Conservation (phyloP, 2,888 invertebrate genomes). For the Meloe dianella region DNA sequence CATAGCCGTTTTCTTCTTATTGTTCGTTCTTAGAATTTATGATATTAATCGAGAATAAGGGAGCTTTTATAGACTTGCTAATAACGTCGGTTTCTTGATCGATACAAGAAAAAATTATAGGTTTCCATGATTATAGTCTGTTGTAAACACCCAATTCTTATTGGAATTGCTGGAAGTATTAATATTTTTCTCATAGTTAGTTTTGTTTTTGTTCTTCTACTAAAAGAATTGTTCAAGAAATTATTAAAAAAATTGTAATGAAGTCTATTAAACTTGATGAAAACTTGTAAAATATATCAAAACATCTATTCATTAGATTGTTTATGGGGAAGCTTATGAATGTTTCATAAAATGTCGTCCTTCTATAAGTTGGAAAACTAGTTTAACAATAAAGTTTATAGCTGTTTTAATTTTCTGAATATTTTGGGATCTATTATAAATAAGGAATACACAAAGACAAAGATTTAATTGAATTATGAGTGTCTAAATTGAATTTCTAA, state of each 20-base stretch:
- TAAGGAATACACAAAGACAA: neutral
- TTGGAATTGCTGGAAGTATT: neutral
- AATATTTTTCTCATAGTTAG: neutral
- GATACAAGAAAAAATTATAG: slow-evolving; percentile 5
- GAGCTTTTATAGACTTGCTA: slow-evolving; percentile 1
- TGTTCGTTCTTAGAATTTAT: neutral
- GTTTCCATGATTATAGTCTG: slow-evolving; percentile 5
- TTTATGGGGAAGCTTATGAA: neutral
- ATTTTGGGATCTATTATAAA: neutral
- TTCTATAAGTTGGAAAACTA: neutral
- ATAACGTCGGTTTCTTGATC: slow-evolving; percentile 3
- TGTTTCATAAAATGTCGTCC: neutral
- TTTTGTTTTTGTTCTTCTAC: neutral
- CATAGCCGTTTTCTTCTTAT: neutral
- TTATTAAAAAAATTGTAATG: neutral
- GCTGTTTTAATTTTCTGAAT: neutral
- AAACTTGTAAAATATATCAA: neutral
- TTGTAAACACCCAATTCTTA: neutral
- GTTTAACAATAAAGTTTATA: neutral
- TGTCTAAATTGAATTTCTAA: neutral
- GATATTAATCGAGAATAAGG: neutral
- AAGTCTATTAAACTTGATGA: neutral
- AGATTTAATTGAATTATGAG: neutral
- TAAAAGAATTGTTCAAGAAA: neutral
- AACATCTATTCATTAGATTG: neutral